Evolutionary conservation across 2,113 vertebrate species (phyloP).

Genomic region (Mobula birostris): DNA sequence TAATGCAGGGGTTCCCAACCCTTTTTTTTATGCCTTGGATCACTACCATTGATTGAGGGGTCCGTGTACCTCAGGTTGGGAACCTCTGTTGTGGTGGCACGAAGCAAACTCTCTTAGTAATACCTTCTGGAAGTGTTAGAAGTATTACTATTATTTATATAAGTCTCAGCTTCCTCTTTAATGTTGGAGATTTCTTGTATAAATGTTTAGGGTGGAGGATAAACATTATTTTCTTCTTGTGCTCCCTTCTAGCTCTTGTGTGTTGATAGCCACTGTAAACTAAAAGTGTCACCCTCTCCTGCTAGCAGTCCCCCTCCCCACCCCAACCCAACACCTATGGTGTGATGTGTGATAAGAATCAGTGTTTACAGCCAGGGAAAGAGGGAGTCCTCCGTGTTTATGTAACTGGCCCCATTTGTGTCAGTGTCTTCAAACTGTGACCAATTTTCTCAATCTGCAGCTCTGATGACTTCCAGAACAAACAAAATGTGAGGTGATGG

Average conservation of each 20-base stretch:
- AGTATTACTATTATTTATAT: not conserved
- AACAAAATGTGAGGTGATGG: not conserved
- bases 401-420: constrained; percentile 10
- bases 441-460: constrained; percentile 5
- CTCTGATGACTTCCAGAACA: constrained; percentile 23
- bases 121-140: not conserved
- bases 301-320: not conserved
- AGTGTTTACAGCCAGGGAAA: not conserved
- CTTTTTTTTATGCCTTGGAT: no score
- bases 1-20: no score
- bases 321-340: not conserved
- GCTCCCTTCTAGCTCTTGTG: not conserved
- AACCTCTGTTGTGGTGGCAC: not conserved
- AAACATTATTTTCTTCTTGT: not conserved
- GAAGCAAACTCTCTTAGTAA: not conserved
- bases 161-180: not conserved
- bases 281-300: not conserved
- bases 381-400: constrained; percentile 12
- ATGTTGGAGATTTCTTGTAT: not conserved
- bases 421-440: constrained; percentile 10
- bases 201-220: constrained; percentile 10
- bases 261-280: not conserved
- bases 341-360: not conserved
- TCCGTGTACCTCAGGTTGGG: no score
- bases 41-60: no score